phyloP scores from a whole-genome alignment of 2,797 vertebrate species.

The Hoplostethus atlanticus region DNA sequence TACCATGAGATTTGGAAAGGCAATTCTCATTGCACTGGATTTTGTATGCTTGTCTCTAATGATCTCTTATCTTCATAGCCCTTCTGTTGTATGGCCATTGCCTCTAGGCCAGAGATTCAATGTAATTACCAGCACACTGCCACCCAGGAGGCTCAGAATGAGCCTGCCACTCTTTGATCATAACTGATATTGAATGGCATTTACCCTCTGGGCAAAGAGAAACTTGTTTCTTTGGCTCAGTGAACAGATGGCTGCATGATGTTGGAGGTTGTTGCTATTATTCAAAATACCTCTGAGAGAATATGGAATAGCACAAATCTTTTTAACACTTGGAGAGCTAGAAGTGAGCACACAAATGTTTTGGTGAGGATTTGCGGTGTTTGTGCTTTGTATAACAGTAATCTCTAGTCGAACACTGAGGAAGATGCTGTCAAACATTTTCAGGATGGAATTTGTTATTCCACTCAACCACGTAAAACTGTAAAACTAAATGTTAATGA shows the following conservation, averaged over 20 bases:
- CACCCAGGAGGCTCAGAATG: constrained; percentile 51
- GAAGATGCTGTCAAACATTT: constrained; percentile 56
- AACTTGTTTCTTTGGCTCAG: constrained; percentile 63
- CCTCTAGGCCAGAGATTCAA: constrained; percentile 44
- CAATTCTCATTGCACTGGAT: constrained; percentile 6
- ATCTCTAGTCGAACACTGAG: constrained; percentile 44
- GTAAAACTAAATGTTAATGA: constrained; percentile 28
- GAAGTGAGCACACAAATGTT: constrained; percentile 57
- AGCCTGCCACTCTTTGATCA: constrained; percentile 70
- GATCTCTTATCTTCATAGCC: constrained; percentile 13
- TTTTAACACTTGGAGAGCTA: constrained; percentile 58
- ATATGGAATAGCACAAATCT: constrained; percentile 54
- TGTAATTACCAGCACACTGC: constrained; percentile 69
- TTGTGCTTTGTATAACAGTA: constrained; percentile 54
- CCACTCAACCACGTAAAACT: constrained; percentile 34
- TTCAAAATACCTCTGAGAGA: constrained; percentile 65
- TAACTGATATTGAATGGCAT: constrained; percentile 71
- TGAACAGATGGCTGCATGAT: constrained; percentile 74
- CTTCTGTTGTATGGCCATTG: constrained; percentile 37
- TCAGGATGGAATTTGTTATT: constrained; percentile 43
- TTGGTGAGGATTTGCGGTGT: constrained; percentile 41
- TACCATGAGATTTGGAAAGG: background rate
- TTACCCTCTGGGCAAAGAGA: constrained; percentile 58
- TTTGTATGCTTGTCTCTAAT: background rate
- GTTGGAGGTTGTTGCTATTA: constrained; percentile 64